phyloP scores from a whole-genome alignment of 2,888 invertebrate species.

The Caenorhabditis virilis region DNA sequence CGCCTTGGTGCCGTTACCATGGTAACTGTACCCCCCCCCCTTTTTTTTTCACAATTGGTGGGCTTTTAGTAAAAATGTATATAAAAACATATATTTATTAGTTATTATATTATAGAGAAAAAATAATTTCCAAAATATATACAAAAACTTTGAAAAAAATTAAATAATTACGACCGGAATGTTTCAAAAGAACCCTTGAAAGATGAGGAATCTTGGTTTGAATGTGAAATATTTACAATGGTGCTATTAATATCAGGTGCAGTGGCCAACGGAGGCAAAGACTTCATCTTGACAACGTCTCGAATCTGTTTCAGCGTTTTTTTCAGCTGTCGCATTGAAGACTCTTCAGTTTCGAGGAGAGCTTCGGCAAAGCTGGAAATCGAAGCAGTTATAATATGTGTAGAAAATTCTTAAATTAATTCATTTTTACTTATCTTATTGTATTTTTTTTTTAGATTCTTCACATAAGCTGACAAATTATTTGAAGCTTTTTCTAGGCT shows the following conservation, averaged over 20 bases:
- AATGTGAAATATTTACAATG: too few relatives aligned
- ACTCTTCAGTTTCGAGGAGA: constrained; percentile 27
- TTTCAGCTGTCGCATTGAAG: constrained; percentile 25
- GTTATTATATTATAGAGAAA: constrained; percentile 9
- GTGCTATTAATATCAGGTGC: too few relatives aligned
- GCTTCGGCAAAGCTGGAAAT: constrained; percentile 21
- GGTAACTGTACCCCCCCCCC: not conserved
- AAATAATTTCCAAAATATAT: not conserved
- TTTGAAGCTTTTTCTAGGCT: too few relatives aligned
- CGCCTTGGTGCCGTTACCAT: constrained; percentile 7
- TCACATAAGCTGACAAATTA: too few relatives aligned
- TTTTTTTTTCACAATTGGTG: not conserved
- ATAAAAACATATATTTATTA: not conserved
- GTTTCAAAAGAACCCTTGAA: not conserved
- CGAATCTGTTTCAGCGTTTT: constrained; percentile 24
- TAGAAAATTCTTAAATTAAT: too few relatives aligned
- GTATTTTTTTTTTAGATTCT: too few relatives aligned
- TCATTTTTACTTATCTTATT: too few relatives aligned
- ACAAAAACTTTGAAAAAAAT: constrained; percentile 3
- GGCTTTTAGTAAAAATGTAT: not conserved
- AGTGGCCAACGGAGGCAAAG: constrained; percentile 10
- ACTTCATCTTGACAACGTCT: constrained; percentile 23
- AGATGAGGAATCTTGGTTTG: not conserved
- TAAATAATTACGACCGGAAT: constrained; percentile 4
- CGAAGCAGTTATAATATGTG: too few relatives aligned